Evolutionary conservation across 2,888 invertebrate genomes (phyloP), one percentile per base, ranked within the genome.

Genomic region (Meandrusa payeni): DNA sequence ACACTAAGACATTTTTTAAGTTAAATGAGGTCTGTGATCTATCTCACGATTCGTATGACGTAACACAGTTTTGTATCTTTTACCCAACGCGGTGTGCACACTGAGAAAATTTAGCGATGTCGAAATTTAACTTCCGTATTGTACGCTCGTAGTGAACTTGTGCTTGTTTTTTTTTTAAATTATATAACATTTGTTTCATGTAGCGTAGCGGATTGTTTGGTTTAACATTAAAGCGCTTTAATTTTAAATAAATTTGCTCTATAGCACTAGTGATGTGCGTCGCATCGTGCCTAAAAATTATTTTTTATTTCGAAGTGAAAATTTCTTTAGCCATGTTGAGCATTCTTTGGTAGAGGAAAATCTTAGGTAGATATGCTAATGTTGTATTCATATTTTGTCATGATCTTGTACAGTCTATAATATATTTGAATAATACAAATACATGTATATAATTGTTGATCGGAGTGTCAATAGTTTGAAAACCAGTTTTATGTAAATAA

Each of bases 111-210:
- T 37, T 17, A 20, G 31, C 24, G 22, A 24, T 42, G 42, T 24
- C 9, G 37, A 24, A 37, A 31, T 22, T 7, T 13, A 12, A 43
- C 42, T 43, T 43, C 42, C 42, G 42, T 37, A 43, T 37, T 31
- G 24, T 26, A 43, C 29, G 24, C 24, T 31, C 42, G 23, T 24
- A 19, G 29, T 43, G 37, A 42, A 31, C 31, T 37, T 36, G 37
- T 20, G 37, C 24, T 31, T 34, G 17, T 15, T 41, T 22, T 34
- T n/a, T 27, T 41, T 22, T 34, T n/a, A 19, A 37, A 19, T 37
- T 37, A 27, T 27, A 20, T 37, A 37, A 37, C 5, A 9, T 3
- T 15, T 19, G 11, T 12, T 26, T 7, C 9, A 9, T 19, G 12
- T 11, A 12, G 17, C 23, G 32, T 24, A 31, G 7, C 19, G 11